phyloP scores from a whole-genome alignment of 2,888 invertebrate genomes.

The Andrena camellia region DNA sequence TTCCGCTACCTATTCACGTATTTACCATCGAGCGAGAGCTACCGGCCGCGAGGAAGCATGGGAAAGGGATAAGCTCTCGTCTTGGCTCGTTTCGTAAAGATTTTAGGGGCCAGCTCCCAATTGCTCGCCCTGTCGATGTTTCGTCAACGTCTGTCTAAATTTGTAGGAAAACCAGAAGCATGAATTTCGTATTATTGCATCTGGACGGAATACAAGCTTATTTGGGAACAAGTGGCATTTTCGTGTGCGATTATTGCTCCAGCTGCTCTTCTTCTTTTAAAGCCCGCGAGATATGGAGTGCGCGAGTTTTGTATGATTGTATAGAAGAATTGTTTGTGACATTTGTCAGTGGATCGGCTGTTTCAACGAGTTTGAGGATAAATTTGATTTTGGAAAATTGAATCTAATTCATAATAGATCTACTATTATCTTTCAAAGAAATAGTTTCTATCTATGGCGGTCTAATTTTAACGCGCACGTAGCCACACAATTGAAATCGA shows the following conservation, averaged over 20 bases:
- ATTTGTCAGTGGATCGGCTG: no score
- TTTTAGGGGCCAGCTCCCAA: conserved; percentile 2
- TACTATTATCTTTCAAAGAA: no score
- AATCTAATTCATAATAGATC: no score
- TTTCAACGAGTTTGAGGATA: no score
- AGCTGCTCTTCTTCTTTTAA: neutral
- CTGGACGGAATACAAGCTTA: neutral
- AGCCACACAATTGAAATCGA: no score
- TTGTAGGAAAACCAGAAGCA: neutral
- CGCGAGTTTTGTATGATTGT: no score
- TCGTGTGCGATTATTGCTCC: neutral
- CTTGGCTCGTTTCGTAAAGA: neutral
- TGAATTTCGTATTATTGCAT: neutral
- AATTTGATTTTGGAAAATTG: no score
- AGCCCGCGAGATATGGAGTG: no score
- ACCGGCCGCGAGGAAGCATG: neutral
- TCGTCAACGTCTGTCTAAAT: neutral
- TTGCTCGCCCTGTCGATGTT: neutral
- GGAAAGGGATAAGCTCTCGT: conserved; percentile 6
- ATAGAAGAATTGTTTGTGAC: no score
- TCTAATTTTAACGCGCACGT: no score
- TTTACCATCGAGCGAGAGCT: neutral
- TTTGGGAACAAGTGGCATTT: neutral
- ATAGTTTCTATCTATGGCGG: no score
- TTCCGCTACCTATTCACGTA: conserved; percentile 34